These are phyloP conservation scores for Phragmatobia fuliginosa DNA, from an alignment of 2,888 invertebrate species.

Conservation along the genomic window DNA sequence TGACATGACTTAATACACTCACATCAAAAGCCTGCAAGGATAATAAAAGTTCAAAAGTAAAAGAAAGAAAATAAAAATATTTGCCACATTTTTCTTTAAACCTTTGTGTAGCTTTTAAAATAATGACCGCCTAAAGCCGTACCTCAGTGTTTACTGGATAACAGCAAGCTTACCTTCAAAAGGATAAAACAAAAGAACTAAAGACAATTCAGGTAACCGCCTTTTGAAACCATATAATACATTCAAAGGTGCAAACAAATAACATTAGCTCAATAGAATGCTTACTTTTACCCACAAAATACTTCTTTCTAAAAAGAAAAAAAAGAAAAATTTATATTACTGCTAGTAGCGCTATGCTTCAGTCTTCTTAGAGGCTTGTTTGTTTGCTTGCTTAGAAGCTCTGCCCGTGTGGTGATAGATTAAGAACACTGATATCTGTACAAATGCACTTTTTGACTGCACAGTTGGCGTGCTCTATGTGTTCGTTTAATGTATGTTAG, in stretches of 20 bases:
- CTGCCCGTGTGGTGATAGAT: too few species aligned
- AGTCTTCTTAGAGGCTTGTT: not conserved
- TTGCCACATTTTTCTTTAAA: slow-evolving; percentile 32
- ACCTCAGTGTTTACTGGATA: slow-evolving; percentile 45
- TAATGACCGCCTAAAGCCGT: slow-evolving; percentile 46
- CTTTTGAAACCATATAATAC: slow-evolving; percentile 16
- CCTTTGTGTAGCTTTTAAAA: slow-evolving; percentile 41
- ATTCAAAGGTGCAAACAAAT: slow-evolving; percentile 17
- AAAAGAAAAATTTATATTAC: too few species aligned
- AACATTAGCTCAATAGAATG: slow-evolving; percentile 5
- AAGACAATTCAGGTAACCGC: slow-evolving; percentile 40
- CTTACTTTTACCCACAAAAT: not conserved
- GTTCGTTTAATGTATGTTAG: too few species aligned
- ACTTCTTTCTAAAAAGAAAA: not conserved
- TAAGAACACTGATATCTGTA: too few species aligned
- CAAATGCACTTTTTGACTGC: too few species aligned
- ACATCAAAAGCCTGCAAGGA: slow-evolving; percentile 19
- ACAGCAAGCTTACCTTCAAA: slow-evolving; percentile 44
- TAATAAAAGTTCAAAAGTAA: slow-evolving; percentile 12
- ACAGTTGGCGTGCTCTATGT: too few species aligned
- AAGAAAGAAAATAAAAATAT: slow-evolving; percentile 30
- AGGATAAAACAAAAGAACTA: slow-evolving; percentile 37
- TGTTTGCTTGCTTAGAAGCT: too few species aligned
- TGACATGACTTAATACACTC: too few species aligned
- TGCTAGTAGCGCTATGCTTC: not conserved